Conservation (phyloP, 2,888 invertebrate species). For the Netelia melanura region DNA sequence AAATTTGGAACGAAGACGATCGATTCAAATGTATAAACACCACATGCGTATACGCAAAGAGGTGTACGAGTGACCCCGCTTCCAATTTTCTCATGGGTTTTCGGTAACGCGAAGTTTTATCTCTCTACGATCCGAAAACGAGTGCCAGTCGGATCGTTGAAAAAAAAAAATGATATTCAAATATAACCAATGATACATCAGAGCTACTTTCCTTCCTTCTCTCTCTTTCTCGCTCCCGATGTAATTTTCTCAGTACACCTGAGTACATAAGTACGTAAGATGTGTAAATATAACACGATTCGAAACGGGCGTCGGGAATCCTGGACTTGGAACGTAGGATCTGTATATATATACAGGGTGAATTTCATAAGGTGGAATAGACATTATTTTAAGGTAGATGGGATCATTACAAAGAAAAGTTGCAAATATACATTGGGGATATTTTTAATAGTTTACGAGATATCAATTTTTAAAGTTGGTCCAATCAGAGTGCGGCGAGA, state of each 20-base stretch:
- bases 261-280: conserved; percentile 61
- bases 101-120: neutral
- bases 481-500: no score
- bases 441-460: no score
- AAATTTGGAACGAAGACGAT: neutral
- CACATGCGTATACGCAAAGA: neutral
- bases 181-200: conserved; percentile 28
- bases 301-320: conserved; percentile 43
- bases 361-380: no score
- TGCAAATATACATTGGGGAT: no score
- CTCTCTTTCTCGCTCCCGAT: neutral
- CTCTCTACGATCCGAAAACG: no score
- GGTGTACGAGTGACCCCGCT: neutral
- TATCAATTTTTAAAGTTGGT: no score
- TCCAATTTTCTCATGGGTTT: neutral
- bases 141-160: conserved; percentile 17
- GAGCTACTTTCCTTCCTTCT: neutral
- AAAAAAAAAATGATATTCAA: conserved; percentile 31
- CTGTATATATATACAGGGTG: neutral
- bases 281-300: conserved; percentile 53
- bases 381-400: no score
- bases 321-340: conserved; percentile 39
- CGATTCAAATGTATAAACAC: neutral
- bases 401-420: no score
- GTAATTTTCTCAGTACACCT: conserved; percentile 46